Evolutionary conservation across 2,888 invertebrate genomes (phyloP).

Genomic region (Melinopterus prodromus): DNA sequence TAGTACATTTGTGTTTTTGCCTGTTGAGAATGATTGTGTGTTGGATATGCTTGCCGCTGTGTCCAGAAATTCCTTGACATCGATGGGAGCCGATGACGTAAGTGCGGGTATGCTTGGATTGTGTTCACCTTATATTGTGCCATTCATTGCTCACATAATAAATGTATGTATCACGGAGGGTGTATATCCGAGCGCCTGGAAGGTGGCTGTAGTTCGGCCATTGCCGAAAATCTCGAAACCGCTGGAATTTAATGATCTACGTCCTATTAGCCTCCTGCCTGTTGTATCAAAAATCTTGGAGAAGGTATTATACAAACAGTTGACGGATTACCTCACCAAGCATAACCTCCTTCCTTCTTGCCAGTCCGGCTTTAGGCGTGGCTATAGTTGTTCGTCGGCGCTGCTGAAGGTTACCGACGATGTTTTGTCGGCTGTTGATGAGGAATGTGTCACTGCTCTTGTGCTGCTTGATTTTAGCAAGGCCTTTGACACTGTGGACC

Average conservation of each 20-base stretch:
- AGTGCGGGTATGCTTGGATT: neutral
- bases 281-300: constrained; percentile 4
- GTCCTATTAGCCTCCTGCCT: constrained; percentile 8
- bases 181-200: neutral
- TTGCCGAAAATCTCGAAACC: constrained; percentile 6
- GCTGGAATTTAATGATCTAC: neutral
- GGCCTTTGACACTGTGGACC: no score
- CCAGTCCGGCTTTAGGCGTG: neutral
- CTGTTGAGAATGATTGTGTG: no score
- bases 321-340: neutral
- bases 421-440: no score
- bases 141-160: neutral
- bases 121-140: constrained; percentile 6
- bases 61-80: no score
- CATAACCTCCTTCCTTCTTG: constrained; percentile 8
- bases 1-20: no score
- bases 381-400: neutral
- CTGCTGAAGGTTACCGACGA: constrained; percentile 17
- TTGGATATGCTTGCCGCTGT: no score
- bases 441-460: no score
- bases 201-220: neutral
- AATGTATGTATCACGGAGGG: neutral
- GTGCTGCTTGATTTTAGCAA: no score
- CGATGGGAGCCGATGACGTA: neutral
- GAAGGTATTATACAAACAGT: neutral